These are phyloP conservation scores for Dicycla oo DNA, from an alignment of 2,888 invertebrate species.

Conservation along the genomic window DNA sequence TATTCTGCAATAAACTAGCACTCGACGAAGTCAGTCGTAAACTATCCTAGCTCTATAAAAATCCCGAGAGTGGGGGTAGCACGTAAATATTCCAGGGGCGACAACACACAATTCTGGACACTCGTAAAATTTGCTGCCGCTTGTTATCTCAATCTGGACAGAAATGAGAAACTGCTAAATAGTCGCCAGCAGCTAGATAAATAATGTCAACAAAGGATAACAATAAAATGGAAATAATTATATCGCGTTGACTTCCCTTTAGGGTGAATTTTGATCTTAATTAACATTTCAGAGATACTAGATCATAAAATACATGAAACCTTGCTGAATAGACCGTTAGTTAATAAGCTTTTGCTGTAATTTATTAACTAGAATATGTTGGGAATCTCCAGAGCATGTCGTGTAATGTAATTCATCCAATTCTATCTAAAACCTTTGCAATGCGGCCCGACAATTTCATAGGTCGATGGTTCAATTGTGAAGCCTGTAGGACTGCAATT, in stretches of 20 bases:
- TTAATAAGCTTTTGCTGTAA: conserved; percentile 14
- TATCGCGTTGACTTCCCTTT: conserved; percentile 1
- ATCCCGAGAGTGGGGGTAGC: conserved; percentile 60
- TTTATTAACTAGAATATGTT: conserved; percentile 27
- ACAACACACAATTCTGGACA: conserved; percentile 72
- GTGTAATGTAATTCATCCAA: conserved; percentile 39
- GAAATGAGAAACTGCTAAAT: conserved; percentile 70
- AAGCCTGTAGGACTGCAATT: conserved; percentile 54
- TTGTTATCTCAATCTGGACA: conserved; percentile 76
- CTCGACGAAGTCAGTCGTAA: conserved; percentile 52
- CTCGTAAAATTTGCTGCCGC: conserved; percentile 78
- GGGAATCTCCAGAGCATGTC: conserved; percentile 24
- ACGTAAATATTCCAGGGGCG: conserved; percentile 68
- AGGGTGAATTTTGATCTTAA: conserved; percentile 18
- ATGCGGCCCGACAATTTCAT: conserved; percentile 58
- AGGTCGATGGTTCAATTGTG: conserved; percentile 60
- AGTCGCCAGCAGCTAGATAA: conserved; percentile 44
- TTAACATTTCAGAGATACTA: conserved; percentile 11
- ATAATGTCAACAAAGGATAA: conserved; percentile 37
- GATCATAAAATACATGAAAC: conserved; percentile 27
- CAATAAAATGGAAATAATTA: conserved; percentile 40
- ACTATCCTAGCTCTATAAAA: conserved; percentile 66
- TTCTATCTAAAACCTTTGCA: conserved; percentile 52
- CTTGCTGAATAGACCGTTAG: conserved; percentile 1
- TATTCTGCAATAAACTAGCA: conserved; percentile 32